Percentiles rank a stretch among this genome's conserved stretches.
These are phyloP conservation scores for Oryctes rhinoceros DNA, from an alignment of 1,140 invertebrate genomes.

Conservation along the genomic window DNA sequence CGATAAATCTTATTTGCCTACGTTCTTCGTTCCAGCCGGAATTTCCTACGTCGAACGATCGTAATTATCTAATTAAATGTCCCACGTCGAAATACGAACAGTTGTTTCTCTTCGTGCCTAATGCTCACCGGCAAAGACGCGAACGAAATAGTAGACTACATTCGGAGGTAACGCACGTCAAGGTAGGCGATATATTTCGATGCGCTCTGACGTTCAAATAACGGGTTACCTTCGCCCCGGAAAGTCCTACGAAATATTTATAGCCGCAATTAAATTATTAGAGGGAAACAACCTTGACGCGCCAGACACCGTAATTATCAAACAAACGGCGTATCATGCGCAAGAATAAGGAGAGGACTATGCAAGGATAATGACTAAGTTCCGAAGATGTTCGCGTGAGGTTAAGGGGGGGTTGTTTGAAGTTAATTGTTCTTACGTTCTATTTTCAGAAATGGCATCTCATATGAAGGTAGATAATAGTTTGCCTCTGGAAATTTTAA, in stretches of 20 bases:
- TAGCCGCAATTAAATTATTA: conserved; percentile 8
- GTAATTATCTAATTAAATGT: conserved; percentile 16
- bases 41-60: neutral
- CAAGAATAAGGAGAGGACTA: neutral
- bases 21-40: conserved; percentile 3
- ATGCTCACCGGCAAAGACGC: neutral
- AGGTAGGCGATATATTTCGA: conserved; percentile 9
- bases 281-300: conserved; percentile 8
- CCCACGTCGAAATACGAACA: conserved; percentile 6
- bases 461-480: too few species aligned
- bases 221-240: conserved; percentile 11
- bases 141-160: neutral
- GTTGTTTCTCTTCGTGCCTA: neutral
- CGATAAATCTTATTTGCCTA: conserved; percentile 17
- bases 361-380: neutral
- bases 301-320: conserved; percentile 11
- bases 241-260: conserved; percentile 15
- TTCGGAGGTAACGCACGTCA: neutral
- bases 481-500: too few species aligned
- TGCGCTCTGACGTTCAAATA: conserved; percentile 10
- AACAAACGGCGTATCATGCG: neutral
- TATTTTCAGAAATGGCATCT: too few species aligned
- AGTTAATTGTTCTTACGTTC: too few species aligned
- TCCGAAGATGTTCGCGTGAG: neutral
- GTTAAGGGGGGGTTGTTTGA: too few species aligned